Evolutionary conservation across 2,113 vertebrate species (phyloP), one percentile per base, ranked within the genome.

Genomic region (Jacana jacana): DNA sequence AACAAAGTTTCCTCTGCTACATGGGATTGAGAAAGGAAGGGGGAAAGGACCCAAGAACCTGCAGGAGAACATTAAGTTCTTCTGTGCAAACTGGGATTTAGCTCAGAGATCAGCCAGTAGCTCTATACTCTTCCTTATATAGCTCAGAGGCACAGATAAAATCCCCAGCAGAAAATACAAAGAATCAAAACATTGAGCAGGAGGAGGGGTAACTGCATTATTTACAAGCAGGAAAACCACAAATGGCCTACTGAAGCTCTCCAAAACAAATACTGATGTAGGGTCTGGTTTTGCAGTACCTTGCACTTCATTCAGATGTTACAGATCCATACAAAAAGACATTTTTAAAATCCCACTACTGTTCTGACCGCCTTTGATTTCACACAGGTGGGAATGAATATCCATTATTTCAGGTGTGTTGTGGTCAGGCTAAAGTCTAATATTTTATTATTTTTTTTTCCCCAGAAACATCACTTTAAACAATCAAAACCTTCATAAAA

Each of bases 151-250:
- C 46, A 44, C 23, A 76, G 55, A 75, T 22, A 81, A 25, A 78
- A 66, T 44, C 27, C 91, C 31, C 90, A 88, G 48, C 40, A 93
- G 72, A 93, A 88, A 89, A 70, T 5, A 89, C 48, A 61, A 86
- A 51, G 68, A 93, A 88, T 35, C 77, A 93, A 80, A 89, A 70
- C 76, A 78, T 88, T 83, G 82, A 86, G 46, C 80, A 84, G 39
- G 35, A 86, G 75, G 63, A 66, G 60, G 68, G 61, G 18, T 88
- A 93, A 88, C 88, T 81, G 68, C 68, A 68, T 91, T 96, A 88
- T 90, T 95, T 91, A 91, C 86, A 96, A 96, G 76, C 77, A 88
- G 42, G 40, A 91, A 96, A 97, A 86, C 85, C 94, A 94, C 89
- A 95, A 96, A 90, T 37, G 76, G 86, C 57, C 57, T 93, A 68